Conservation (phyloP, 1,140 invertebrate species). For the Orius insidiosus region DNA sequence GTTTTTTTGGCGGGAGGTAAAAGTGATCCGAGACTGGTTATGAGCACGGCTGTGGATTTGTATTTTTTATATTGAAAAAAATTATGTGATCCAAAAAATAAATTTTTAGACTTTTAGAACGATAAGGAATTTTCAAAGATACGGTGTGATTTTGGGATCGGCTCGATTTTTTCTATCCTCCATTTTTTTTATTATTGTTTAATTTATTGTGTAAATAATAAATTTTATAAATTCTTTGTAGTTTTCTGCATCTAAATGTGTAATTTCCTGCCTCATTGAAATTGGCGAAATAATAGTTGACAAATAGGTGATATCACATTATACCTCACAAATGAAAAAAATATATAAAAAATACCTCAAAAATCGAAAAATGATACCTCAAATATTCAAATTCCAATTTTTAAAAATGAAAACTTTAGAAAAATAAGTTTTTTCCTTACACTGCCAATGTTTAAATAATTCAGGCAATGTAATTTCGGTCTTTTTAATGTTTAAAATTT, state of each 20-base stretch:
- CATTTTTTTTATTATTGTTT: neutral
- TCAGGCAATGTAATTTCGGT: too few relatives aligned
- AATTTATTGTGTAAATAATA: constrained; percentile 4
- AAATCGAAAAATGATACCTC: too few relatives aligned
- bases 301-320: too few relatives aligned
- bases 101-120: constrained; percentile 1
- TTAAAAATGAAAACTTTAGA: too few relatives aligned
- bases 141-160: neutral
- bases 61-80: constrained; percentile 15
- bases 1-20: constrained; percentile 9
- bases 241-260: neutral
- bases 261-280: neutral
- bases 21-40: constrained; percentile 12
- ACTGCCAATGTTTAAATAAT: too few relatives aligned
- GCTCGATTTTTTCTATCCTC: constrained; percentile 3
- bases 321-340: too few relatives aligned
- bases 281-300: too few relatives aligned
- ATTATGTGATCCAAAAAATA: constrained; percentile 9
- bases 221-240: constrained; percentile 2
- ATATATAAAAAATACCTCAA: too few relatives aligned
- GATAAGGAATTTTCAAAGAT: constrained; percentile 6
- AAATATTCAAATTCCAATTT: too few relatives aligned
- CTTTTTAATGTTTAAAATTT: too few relatives aligned
- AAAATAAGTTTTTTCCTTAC: too few relatives aligned
- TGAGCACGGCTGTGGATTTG: constrained; percentile 17